These are phyloP conservation scores for Danionella cerebrum DNA, from an alignment of 2,113 vertebrate genomes.

Conservation along the genomic window DNA sequence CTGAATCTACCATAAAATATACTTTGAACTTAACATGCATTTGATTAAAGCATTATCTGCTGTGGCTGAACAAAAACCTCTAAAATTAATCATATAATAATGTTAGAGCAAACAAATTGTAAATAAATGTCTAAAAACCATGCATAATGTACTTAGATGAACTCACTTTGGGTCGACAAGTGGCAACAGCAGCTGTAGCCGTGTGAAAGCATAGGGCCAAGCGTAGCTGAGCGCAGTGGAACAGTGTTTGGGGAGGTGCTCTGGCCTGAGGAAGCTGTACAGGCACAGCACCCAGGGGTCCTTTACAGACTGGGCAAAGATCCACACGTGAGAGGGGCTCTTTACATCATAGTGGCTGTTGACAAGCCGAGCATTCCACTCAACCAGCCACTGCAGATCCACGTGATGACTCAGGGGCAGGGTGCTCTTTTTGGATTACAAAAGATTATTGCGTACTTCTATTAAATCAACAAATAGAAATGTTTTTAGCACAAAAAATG, in stretches of 20 bases:
- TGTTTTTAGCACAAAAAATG: background rate
- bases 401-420: conserved; percentile 83
- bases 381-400: conserved; percentile 95
- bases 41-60: too few relatives aligned
- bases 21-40: too few relatives aligned
- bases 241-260: conserved; percentile 94
- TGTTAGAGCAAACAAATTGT: too few relatives aligned
- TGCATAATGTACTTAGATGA: too few relatives aligned
- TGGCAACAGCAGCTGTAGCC: conserved; percentile 90
- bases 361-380: conserved; percentile 90
- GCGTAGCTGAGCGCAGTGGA: conserved; percentile 92
- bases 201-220: conserved; percentile 92
- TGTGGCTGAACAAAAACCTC: too few relatives aligned
- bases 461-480: background rate
- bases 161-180: conserved; percentile 91
- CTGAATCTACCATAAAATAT: too few relatives aligned
- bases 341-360: conserved; percentile 96
- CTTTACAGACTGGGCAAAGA: conserved; percentile 91
- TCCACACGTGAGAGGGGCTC: conserved; percentile 97
- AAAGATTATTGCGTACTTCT: background rate
- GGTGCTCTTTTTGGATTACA: conserved; percentile 60
- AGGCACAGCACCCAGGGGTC: conserved; percentile 97
- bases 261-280: conserved; percentile 92
- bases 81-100: too few relatives aligned
- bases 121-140: too few relatives aligned